Evolutionary conservation across 2,113 vertebrate genomes (phyloP), one percentile per base, ranked within the genome.

Genomic region (Psephotus haematonotus): DNA sequence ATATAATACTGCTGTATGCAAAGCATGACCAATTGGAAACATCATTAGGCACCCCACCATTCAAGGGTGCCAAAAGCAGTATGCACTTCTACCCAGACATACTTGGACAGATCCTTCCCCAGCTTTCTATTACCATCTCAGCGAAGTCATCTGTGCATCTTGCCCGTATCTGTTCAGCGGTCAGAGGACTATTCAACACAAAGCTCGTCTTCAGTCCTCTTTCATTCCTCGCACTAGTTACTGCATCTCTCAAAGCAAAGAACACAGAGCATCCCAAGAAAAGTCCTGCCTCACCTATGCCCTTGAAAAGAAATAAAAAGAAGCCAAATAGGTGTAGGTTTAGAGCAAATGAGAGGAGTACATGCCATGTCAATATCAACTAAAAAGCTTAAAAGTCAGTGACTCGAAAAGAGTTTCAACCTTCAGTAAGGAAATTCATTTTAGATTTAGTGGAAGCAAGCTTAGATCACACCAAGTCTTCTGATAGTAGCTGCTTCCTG

Each of bases 261-360:
- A 99, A 98, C 62, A 98, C 98, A 1, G 99, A 98, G 76, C 98
- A 98, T 25, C 98, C 98, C 91, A 99, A 96, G 95, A 98, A 98
- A 74, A 99, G 19, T 59, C 89, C 69, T 13, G 99, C 98, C 72
- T 99, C 98, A 9, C 98, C 98, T 3, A 99, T 95, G 2, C 98
- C 99, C 98, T 99, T 89, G 37, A 84, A 67, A 43, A 74, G 37
- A n/a, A 86, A n/a, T 59, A 37, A 84, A 65, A 86, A 27, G 2
- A 39, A 35, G 55, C 49, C 50, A 64, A 39, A 86, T 6, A 46
- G 10, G 14, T 77, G 33, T 74, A 60, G 29, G 35, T 59, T 93
- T 74, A 59, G 46, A 92, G 24, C 28, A 89, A 43, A 82, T n/a
- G 18, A 55, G 39, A 88, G 53, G 11, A 64, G 22, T 52, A 39